Evolutionary conservation across 2,888 invertebrate genomes (phyloP).

Genomic region (Eupithecia vulgata): DNA sequence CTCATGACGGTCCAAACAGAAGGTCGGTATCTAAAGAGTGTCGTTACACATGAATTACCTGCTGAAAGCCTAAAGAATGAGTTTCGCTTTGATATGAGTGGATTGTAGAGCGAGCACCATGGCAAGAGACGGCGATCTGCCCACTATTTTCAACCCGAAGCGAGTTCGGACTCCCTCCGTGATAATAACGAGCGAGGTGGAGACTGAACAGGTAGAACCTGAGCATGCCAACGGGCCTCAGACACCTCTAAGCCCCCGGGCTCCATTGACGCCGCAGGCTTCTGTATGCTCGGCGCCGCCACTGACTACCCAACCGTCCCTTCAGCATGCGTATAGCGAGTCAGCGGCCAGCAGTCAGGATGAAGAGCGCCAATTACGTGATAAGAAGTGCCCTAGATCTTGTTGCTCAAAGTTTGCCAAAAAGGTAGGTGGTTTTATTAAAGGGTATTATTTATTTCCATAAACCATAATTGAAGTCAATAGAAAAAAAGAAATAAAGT

Average conservation of each 20-base stretch:
- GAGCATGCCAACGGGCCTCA: constrained; percentile 79
- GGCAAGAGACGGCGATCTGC: constrained; percentile 90
- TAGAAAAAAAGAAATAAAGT: no score
- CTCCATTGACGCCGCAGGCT: constrained; percentile 75
- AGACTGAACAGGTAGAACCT: constrained; percentile 67
- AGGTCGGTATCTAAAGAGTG: neutral
- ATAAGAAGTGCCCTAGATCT: constrained; percentile 87
- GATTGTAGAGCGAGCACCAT: constrained; percentile 62
- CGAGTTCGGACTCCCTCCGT: constrained; percentile 88
- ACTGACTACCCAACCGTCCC: constrained; percentile 75
- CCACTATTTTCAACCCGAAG: constrained; percentile 92
- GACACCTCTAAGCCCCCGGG: constrained; percentile 75
- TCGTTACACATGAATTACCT: neutral
- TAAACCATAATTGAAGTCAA: neutral
- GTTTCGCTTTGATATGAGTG: constrained; percentile 18
- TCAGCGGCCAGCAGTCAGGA: constrained; percentile 86
- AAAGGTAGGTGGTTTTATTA: constrained; percentile 89
- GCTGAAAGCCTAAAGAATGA: neutral
- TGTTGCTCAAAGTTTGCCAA: constrained; percentile 93
- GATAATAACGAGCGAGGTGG: constrained; percentile 86
- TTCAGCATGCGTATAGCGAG: constrained; percentile 78
- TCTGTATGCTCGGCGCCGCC: constrained; percentile 80
- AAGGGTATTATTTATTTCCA: neutral
- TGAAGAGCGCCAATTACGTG: constrained; percentile 81
- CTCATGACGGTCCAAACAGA: neutral